Percentiles rank a stretch among this genome's conserved stretches.
Conservation (phyloP, 2,113 vertebrate genomes). For the Oreochromis tanganicae region DNA sequence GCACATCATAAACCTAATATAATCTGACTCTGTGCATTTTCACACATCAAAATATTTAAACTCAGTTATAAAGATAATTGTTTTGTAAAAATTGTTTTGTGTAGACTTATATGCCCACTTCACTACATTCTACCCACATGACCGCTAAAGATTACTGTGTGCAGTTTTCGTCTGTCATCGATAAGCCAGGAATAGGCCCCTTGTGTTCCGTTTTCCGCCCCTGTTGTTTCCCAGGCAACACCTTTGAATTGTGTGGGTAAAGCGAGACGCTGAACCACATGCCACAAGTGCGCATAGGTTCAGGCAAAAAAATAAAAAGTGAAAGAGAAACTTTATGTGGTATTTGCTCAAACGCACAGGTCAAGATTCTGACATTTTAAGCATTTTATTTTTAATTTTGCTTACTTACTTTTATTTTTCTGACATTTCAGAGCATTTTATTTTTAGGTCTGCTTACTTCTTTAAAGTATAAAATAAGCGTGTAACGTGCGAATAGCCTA, state of each 20-base stretch:
- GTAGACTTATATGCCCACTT: neutral
- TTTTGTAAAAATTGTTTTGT: neutral
- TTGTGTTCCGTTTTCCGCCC: neutral
- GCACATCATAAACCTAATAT: neutral
- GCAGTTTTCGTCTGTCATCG: neutral
- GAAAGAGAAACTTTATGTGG: neutral
- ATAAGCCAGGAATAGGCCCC: neutral
- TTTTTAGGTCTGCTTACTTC: neutral
- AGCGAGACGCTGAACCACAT: neutral
- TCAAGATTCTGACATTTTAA: neutral
- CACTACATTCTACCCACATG: neutral
- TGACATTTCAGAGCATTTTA: neutral
- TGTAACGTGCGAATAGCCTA: neutral
- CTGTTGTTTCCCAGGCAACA: neutral
- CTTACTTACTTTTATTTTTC: neutral
- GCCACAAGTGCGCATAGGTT: neutral
- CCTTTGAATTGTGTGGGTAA: neutral
- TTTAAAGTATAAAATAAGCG: neutral
- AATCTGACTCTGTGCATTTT: neutral
- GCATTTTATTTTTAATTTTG: neutral
- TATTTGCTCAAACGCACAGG: neutral
- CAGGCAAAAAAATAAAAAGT: neutral
- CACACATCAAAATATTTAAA: neutral
- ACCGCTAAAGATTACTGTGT: neutral
- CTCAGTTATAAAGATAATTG: neutral